These are phyloP conservation scores for Brenthis daphne DNA, from an alignment of 2,888 invertebrate species.

Conservation along the genomic window DNA sequence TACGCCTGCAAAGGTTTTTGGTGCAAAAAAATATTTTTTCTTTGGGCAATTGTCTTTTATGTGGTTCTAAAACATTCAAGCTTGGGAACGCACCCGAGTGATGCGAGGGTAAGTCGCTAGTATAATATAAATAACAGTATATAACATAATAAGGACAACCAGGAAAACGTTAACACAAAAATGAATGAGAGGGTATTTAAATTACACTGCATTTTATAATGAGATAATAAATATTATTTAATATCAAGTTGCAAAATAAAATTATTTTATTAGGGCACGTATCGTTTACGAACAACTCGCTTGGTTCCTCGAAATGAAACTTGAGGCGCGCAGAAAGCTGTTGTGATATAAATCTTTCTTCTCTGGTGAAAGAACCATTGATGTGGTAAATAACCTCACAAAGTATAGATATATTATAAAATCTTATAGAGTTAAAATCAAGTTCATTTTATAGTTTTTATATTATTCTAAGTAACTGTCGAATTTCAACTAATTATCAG, in stretches of 20 bases:
- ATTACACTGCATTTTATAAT: conserved; percentile 26
- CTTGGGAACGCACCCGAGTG: background rate
- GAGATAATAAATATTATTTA: conserved; percentile 31
- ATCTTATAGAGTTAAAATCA: too few species aligned
- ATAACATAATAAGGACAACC: background rate
- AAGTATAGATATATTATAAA: background rate
- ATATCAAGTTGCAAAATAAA: conserved; percentile 34
- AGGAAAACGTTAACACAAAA: conserved; percentile 1
- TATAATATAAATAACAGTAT: background rate
- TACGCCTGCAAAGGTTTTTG: too few species aligned
- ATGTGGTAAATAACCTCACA: conserved; percentile 10
- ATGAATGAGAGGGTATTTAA: background rate
- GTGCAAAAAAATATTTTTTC: too few species aligned
- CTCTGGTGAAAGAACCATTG: conserved; percentile 21
- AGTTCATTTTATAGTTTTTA: too few species aligned
- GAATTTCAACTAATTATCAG: too few species aligned
- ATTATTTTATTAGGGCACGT: conserved; percentile 32
- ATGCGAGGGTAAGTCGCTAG: background rate
- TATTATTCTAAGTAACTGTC: too few species aligned
- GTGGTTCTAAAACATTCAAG: too few species aligned
- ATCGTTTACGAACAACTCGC: conserved; percentile 16
- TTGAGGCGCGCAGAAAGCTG: conserved; percentile 7
- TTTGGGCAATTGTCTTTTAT: too few species aligned
- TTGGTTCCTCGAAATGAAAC: conserved; percentile 28
- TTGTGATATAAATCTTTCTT: conserved; percentile 25